Percentiles rank a stretch among this genome's conserved stretches.
Evolutionary conservation across 1,140 invertebrate species (phyloP).

Genomic region (Laupala kohalensis): DNA sequence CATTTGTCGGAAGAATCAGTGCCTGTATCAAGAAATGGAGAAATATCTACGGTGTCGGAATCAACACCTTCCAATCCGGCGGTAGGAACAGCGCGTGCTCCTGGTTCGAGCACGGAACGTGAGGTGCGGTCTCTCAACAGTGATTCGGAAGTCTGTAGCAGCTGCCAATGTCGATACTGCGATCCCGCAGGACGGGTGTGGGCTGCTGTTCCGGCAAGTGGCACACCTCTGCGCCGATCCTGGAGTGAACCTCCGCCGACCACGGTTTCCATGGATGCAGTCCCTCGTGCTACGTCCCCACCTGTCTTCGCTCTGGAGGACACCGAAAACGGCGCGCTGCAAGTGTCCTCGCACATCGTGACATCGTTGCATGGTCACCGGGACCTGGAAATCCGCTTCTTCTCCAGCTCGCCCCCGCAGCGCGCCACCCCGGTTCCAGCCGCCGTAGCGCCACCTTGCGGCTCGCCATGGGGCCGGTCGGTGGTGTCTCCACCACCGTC

Average conservation of each 20-base stretch:
- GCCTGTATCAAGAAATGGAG: no score
- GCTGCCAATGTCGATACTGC: constrained; percentile 64
- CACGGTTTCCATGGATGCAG: constrained; percentile 23
- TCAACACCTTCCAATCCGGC: constrained; percentile 25
- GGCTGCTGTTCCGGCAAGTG: constrained; percentile 45
- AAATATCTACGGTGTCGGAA: constrained; percentile 13
- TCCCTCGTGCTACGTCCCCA: background rate
- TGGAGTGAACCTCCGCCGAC: constrained; percentile 42
- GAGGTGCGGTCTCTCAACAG: constrained; percentile 29
- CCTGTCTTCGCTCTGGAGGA: background rate
- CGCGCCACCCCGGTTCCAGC: no score
- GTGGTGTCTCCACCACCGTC: no score
- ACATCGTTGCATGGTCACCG: constrained; percentile 61
- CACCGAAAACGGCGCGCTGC: constrained; percentile 25
- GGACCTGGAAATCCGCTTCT: constrained; percentile 65
- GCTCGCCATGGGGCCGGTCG: background rate
- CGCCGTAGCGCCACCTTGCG: background rate
- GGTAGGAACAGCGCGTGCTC: constrained; percentile 20
- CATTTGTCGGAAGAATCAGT: no score
- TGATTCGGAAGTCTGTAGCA: no score
- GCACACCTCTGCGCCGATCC: constrained; percentile 39
- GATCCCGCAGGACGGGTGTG: constrained; percentile 63
- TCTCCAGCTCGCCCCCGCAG: constrained; percentile 37
- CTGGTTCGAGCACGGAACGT: constrained; percentile 19
- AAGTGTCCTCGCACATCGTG: constrained; percentile 65